Evolutionary conservation across 2,113 vertebrate species (phyloP), one percentile per base, ranked within the genome.

Genomic region (Silurus meridionalis): DNA sequence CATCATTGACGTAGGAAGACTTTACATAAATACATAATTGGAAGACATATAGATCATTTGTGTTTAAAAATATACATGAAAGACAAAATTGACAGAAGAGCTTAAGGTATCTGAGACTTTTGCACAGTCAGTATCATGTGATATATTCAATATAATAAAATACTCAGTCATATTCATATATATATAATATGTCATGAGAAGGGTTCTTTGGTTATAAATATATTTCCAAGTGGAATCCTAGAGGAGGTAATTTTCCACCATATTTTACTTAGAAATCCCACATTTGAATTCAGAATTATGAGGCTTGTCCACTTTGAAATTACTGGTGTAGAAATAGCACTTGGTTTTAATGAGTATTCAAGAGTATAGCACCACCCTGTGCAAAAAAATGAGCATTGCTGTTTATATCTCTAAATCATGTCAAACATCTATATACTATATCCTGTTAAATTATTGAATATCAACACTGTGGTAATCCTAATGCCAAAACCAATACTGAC

Each of bases 341-440:
- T 75, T 19, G 21, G 25, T 15, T 15, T 14, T 5, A 53, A n/a
- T 1, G 0, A 0, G 53, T 75, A 64, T 75, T 25, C 14, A 14
- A 67, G 57, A 67, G 7, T 53, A 53, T 77, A 85, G 84, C 86
- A 63, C 86, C 87, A 83, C 82, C 86, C 25, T 82, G 84, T 90
- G 89, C 83, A 67, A 60, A 74, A 53, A 82, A 60, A 63, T 74
- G n/a, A 6, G 55, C 57, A 86, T 48, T 53, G 17, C 57, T 50
- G 6, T 81, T 57, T 10, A 50, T 46, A 37, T 67, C 37, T 53
- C 28, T 86, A 25, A 75, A n/a, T 17, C 5, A 4, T 53, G 46
- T 11, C 37, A 2, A 37, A 48, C 37, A 60, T 50, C 37, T 83
- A 74, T 60, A 48, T 55, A 74, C 46, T 53, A 50, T 21, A n/a